phyloP scores from a whole-genome alignment of 2,797 vertebrate genomes.

The Hippocampus kuda region DNA sequence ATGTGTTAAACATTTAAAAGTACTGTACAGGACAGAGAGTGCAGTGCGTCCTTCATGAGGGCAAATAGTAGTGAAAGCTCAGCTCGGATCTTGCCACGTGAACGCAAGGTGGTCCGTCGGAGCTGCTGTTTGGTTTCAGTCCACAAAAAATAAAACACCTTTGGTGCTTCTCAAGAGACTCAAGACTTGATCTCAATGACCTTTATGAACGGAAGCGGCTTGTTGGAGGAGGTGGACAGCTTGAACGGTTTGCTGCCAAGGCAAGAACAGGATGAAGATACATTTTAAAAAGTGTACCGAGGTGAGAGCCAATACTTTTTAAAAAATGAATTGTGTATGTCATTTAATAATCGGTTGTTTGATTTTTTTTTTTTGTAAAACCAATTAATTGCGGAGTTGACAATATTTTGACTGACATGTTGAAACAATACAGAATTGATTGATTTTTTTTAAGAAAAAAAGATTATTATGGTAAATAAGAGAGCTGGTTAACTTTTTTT shows the following conservation, averaged over 20 bases:
- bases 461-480: too few species aligned
- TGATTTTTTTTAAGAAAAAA: too few species aligned
- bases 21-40: constrained; percentile 5
- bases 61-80: constrained; percentile 14
- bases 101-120: background rate
- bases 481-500: too few species aligned
- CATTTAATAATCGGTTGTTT: background rate
- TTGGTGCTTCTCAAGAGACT: constrained; percentile 18
- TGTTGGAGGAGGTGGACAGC: constrained; percentile 65
- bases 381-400: too few species aligned
- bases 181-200: constrained; percentile 83
- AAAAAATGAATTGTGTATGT: background rate
- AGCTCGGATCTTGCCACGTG: background rate
- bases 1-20: background rate
- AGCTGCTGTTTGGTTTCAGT: constrained; percentile 26
- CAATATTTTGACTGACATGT: too few species aligned
- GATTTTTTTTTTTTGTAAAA: too few species aligned
- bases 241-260: constrained; percentile 68
- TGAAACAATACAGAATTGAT: too few species aligned
- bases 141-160: constrained; percentile 9
- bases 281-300: background rate
- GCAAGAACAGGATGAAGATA: constrained; percentile 6
- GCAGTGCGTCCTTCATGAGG: constrained; percentile 24
- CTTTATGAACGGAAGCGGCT: constrained; percentile 85
- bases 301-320: too few species aligned